phyloP scores from a whole-genome alignment of 2,113 vertebrate genomes.

The Fregata magnificens region DNA sequence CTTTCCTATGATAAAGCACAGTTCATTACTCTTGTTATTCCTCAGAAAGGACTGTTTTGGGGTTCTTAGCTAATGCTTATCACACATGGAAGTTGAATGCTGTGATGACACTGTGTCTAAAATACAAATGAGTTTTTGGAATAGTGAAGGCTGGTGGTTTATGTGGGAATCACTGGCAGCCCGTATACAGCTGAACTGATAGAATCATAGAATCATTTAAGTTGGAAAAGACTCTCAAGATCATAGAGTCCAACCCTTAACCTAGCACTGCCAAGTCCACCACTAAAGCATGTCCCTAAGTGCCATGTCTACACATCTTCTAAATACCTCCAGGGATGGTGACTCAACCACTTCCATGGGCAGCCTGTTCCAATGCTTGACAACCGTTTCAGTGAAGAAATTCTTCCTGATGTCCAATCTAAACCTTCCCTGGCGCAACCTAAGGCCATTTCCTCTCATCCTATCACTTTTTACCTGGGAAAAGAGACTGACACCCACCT shows the following conservation, averaged over 20 bases:
- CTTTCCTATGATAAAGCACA: not conserved
- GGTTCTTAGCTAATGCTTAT: not conserved
- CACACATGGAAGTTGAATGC: not conserved
- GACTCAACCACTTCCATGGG: not conserved
- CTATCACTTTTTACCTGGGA: not conserved
- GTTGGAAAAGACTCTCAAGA: not conserved
- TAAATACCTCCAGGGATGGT: not conserved
- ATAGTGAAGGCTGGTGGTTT: not conserved
- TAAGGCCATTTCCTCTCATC: not conserved
- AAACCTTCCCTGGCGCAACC: not conserved
- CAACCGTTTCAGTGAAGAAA: not conserved
- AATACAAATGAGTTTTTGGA: not conserved
- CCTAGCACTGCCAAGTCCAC: no score
- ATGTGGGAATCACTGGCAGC: not conserved
- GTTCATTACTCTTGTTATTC: not conserved
- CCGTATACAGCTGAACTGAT: not conserved
- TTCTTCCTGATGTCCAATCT: not conserved
- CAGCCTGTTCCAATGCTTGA: not conserved
- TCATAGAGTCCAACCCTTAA: no score
- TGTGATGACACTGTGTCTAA: not conserved
- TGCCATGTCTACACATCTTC: rapidly evolving
- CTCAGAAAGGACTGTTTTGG: not conserved
- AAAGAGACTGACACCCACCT: not conserved
- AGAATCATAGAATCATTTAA: not conserved
- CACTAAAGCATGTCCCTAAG: not conserved